Percentiles rank a stretch among this genome's conserved stretches.
These are phyloP conservation scores for Oryzias melastigma DNA, from an alignment of 2,113 vertebrate genomes.

Conservation along the genomic window DNA sequence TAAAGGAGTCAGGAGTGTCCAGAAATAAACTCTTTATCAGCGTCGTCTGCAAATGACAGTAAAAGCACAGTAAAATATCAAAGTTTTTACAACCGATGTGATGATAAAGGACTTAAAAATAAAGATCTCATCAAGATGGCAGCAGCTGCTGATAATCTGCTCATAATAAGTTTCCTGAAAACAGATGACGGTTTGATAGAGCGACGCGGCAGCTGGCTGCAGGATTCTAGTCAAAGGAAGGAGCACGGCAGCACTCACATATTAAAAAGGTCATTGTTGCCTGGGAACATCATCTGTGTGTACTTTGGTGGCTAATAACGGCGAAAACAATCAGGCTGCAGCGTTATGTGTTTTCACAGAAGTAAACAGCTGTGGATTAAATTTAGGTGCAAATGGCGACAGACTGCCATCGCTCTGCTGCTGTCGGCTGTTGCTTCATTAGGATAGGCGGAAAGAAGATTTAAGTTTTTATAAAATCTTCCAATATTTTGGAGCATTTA, in stretches of 20 bases:
- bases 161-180: not conserved
- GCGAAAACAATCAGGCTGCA: slow-evolving; percentile 3
- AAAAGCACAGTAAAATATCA: too few species aligned
- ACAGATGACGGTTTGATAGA: not conserved
- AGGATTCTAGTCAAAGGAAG: slow-evolving; percentile 1
- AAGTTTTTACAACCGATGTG: not conserved
- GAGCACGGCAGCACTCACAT: not conserved
- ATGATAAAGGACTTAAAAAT: not conserved
- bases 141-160: slow-evolving; percentile 1
- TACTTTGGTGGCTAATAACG: not conserved
- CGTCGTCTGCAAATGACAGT: too few species aligned
- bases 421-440: too few species aligned
- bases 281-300: slow-evolving; percentile 22
- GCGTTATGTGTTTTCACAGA: slow-evolving; percentile 5
- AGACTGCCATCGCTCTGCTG: not conserved
- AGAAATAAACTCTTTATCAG: too few species aligned
- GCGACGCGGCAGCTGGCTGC: slow-evolving; percentile 7
- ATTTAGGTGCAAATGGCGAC: not conserved
- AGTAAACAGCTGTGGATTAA: not conserved
- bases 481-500: too few species aligned
- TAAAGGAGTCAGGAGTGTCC: too few species aligned
- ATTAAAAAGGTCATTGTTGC: slow-evolving; percentile 23
- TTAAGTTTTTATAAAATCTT: too few species aligned
- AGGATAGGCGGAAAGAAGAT: too few species aligned
- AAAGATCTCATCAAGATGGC: not conserved